Evolutionary conservation across 2,888 invertebrate species (phyloP).

Genomic region (Gastrophysa polygoni): DNA sequence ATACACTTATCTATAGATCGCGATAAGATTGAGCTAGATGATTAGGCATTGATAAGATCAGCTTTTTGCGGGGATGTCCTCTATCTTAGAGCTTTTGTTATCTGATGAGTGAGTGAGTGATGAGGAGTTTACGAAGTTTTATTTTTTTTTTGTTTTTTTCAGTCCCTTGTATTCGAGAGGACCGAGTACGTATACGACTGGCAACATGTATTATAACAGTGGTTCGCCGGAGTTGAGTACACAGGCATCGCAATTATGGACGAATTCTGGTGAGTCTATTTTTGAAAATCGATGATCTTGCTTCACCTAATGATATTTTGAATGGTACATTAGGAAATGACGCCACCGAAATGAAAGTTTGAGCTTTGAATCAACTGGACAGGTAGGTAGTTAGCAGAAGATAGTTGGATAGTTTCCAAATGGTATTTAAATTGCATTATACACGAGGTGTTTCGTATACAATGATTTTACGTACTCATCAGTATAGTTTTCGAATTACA

Average conservation of each 20-base stretch:
- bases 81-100: slow-evolving; percentile 40
- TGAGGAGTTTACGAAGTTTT: slow-evolving; percentile 17
- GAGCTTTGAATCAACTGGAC: background rate
- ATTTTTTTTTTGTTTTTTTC: slow-evolving; percentile 33
- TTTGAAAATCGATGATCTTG: too few relatives aligned
- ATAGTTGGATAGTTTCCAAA: too few relatives aligned
- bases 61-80: slow-evolving; percentile 33
- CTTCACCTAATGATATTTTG: background rate
- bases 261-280: slow-evolving; percentile 53
- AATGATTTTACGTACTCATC: too few relatives aligned
- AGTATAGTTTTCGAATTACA: too few relatives aligned
- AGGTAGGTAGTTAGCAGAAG: too few relatives aligned
- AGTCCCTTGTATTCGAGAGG: slow-evolving; percentile 52
- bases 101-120: slow-evolving; percentile 40
- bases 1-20: slow-evolving; percentile 28
- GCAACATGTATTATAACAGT: slow-evolving; percentile 50
- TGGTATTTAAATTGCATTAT: too few relatives aligned
- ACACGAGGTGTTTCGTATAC: too few relatives aligned
- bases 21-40: slow-evolving; percentile 35
- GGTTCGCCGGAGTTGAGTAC: slow-evolving; percentile 52
- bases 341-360: background rate
- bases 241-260: slow-evolving; percentile 51
- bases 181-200: slow-evolving; percentile 41
- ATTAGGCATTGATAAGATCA: slow-evolving; percentile 27
- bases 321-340: background rate